These are phyloP conservation scores for Nyctalus aviator DNA, from an alignment of 2,797 vertebrate species.

Conservation along the genomic window DNA sequence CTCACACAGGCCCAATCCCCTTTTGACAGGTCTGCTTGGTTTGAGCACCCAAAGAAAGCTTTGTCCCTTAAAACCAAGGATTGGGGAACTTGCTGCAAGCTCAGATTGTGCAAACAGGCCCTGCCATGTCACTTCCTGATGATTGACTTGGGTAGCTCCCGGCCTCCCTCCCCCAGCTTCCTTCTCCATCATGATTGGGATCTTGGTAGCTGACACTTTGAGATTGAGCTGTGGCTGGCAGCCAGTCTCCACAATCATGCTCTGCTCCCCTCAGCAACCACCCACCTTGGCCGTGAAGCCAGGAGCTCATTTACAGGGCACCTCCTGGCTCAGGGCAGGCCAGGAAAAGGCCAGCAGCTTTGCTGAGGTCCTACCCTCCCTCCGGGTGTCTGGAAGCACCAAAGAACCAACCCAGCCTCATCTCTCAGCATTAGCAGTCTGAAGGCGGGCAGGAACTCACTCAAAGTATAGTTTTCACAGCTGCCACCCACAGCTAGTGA, in stretches of 20 bases:
- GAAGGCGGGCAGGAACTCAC: background rate
- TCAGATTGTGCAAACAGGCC: background rate
- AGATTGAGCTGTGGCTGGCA: slow-evolving; percentile 89
- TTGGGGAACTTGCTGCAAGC: background rate
- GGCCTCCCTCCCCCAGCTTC: slow-evolving; percentile 37
- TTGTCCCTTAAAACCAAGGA: background rate
- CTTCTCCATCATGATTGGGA: slow-evolving; percentile 87
- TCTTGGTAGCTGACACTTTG: slow-evolving; percentile 90
- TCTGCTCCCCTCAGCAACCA: slow-evolving; percentile 90
- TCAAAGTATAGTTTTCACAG: slow-evolving; percentile 31
- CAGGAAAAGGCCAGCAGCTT: slow-evolving; percentile 84
- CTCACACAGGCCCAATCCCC: background rate
- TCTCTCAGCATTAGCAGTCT: slow-evolving; percentile 66
- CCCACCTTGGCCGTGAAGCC: slow-evolving; percentile 90
- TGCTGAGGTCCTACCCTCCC: slow-evolving; percentile 63
- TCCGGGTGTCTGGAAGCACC: slow-evolving; percentile 23
- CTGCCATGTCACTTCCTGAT: background rate
- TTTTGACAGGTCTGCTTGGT: background rate
- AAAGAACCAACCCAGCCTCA: slow-evolving; percentile 50
- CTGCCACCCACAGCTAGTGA: background rate
- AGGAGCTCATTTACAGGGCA: slow-evolving; percentile 89
- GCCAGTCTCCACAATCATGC: slow-evolving; percentile 88
- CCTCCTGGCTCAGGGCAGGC: slow-evolving; percentile 89
- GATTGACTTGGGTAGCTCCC: background rate
- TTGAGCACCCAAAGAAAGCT: background rate